phyloP scores from a whole-genome alignment of 2,797 vertebrate species.

The Salmo trutta region DNA sequence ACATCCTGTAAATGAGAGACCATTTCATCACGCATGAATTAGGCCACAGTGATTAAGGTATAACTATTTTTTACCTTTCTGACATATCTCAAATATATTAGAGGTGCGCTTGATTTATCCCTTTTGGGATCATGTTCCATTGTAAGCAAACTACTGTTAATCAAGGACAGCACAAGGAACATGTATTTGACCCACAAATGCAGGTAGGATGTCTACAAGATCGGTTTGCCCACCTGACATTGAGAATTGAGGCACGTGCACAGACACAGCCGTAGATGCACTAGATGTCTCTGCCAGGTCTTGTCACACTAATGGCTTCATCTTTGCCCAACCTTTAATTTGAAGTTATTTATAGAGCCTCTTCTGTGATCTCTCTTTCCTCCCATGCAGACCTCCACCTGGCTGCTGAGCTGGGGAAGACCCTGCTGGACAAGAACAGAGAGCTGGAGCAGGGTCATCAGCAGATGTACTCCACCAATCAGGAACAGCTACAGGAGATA shows the following conservation, averaged over 20 bases:
- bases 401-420: conserved; percentile 95
- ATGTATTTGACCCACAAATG: not conserved
- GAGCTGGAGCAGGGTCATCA: conserved; percentile 92
- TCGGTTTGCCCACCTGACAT: not conserved
- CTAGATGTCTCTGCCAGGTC: not conserved
- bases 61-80: not conserved
- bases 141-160: not conserved
- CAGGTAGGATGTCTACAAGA: not conserved
- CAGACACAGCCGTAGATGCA: not conserved
- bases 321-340: not conserved
- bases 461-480: conserved; percentile 91
- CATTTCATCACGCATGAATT: not conserved
- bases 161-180: not conserved
- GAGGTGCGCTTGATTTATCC: not conserved
- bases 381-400: conserved; percentile 88
- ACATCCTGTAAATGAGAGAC: not conserved
- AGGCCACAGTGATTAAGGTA: not conserved
- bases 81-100: not conserved
- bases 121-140: not conserved
- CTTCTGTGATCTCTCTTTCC: not conserved
- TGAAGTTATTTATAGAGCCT: not conserved
- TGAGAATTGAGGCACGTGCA: not conserved
- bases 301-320: not conserved
- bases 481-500: conserved; percentile 93
- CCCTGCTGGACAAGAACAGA: conserved; percentile 89